Percentiles rank a stretch among this genome's conserved stretches.
Conservation (phyloP, 2,888 invertebrate species). For the Sturmia bella region DNA sequence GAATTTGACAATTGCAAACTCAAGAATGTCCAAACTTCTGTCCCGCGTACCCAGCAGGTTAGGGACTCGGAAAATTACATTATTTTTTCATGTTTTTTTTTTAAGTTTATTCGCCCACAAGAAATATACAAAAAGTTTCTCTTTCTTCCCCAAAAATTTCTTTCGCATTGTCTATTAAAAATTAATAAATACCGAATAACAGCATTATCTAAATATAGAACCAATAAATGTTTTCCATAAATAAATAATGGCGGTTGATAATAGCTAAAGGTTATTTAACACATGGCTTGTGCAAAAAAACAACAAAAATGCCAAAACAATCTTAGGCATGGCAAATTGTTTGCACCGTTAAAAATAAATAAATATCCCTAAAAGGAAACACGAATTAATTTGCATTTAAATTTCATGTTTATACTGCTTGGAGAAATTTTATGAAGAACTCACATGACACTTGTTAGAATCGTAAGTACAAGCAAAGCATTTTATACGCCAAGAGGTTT, state of each 20-base stretch:
- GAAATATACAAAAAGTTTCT: slow-evolving; percentile 41
- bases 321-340: background rate
- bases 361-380: slow-evolving; percentile 23
- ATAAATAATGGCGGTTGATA: background rate
- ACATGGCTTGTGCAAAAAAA: slow-evolving; percentile 8
- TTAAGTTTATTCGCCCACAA: slow-evolving; percentile 18
- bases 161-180: background rate
- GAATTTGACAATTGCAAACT: too few relatives aligned
- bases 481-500: too few relatives aligned
- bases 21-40: too few relatives aligned
- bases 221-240: background rate
- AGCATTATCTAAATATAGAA: background rate
- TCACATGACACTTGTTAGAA: too few relatives aligned
- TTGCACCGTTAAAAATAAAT: slow-evolving; percentile 10
- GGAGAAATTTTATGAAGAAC: too few relatives aligned
- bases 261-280: background rate
- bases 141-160: slow-evolving; percentile 13
- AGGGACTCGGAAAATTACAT: too few relatives aligned
- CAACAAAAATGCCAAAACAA: background rate
- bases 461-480: too few relatives aligned
- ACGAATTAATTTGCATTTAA: too few relatives aligned
- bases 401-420: too few relatives aligned
- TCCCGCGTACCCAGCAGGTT: too few relatives aligned
- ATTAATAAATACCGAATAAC: slow-evolving; percentile 20
- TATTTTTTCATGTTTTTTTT: slow-evolving; percentile 19